phyloP scores from a whole-genome alignment of 2,113 vertebrate species.

The Lepidiolamprologus cunningtoni region DNA sequence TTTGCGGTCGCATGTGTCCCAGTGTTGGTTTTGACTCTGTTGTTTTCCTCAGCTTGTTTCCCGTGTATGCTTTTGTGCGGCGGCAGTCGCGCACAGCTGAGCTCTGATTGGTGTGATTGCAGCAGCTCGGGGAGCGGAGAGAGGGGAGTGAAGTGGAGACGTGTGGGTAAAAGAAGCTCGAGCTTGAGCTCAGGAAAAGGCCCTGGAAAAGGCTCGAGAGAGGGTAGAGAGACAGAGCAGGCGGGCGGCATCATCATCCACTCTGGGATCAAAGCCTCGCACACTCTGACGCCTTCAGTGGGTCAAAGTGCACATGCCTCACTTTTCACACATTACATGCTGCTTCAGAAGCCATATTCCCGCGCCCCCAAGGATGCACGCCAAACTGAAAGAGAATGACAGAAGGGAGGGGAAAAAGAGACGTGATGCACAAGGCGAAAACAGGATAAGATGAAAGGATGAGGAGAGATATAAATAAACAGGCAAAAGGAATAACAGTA shows the following conservation, averaged over 20 bases:
- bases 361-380: not conserved
- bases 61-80: slow-evolving; percentile 26
- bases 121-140: not conserved
- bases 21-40: slow-evolving; percentile 55
- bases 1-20: slow-evolving; percentile 51
- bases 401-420: not conserved
- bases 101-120: slow-evolving; percentile 41
- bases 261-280: not conserved
- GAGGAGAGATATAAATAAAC: not conserved
- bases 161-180: not conserved
- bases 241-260: not conserved
- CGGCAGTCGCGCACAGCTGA: slow-evolving; percentile 32
- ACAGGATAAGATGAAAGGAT: not conserved
- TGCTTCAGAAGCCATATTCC: not conserved
- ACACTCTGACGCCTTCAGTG: not conserved
- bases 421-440: not conserved
- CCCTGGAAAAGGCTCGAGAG: not conserved
- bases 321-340: not conserved
- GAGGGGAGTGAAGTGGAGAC: not conserved
- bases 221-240: not conserved
- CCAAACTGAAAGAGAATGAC: not conserved
- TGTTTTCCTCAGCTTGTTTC: slow-evolving; percentile 53
- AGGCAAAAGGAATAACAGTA: not conserved
- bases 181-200: not conserved
- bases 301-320: slow-evolving; percentile 4